Base-by-base conservation (phyloP, 1,140 invertebrate species). In the Ostrea denselamellosa region DNA sequence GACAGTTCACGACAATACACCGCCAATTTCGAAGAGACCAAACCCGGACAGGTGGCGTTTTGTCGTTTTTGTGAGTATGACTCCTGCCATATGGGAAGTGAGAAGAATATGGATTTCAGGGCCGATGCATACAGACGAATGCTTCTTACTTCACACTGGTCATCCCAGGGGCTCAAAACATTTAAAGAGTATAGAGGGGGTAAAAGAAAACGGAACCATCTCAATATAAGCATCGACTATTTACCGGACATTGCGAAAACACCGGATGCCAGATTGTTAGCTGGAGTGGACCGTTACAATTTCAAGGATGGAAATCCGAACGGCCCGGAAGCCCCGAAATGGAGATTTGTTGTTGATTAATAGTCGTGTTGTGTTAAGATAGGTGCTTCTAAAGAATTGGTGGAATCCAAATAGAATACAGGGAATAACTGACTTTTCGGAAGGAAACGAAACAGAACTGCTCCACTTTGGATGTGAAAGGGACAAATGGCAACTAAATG, bases 61-160 rank as follows among this genome's bases (percentile, higher is more conserved):
- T 86, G 92, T 92, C 25, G 90, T 93, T 8, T 93, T 93, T 83
- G 92, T 93, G 2, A 93, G 90, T 54, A 93, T 93, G 93, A 89
- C 91, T 12, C 93, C 93, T 5, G 93, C 93, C 0, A 84, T 87
- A 0, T 93, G 93, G 93, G 91, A 4, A 85, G 28, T 8, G 34
- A 83, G n/a, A 77, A 89, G n/a, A 91, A 92, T 62, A 51, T 92
- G 44, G 34, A 82, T 8, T 81, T 86, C 19, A 92, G 91, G 58
- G 86, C 84, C 68, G 83, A 91, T 34, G 91, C 91, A 2, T 93
- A 93, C 85, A 53, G 85, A 17, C 87, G 90, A 7, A n/a, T 91
- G 34, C 81, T 84, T 10, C 88, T 92, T 86, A 93, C 93, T 0
- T 85, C 91, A 2, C 93, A 93, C 85, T 93, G 93, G 93, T 91